Percentiles rank a stretch among this genome's conserved stretches.
phyloP scores from a whole-genome alignment of 2,113 vertebrate species.

The Holacanthus passer region DNA sequence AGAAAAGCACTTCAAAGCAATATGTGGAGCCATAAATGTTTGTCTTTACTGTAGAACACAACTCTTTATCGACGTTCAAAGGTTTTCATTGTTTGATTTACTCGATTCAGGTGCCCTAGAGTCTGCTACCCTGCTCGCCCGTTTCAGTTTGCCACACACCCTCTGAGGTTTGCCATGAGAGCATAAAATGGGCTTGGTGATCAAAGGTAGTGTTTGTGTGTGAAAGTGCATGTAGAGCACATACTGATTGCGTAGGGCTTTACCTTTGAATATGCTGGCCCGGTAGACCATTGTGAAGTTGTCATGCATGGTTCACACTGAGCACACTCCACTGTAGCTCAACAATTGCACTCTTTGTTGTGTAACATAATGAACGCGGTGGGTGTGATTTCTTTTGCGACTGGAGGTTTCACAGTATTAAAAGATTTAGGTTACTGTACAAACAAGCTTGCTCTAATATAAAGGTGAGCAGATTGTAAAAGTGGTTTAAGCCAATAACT shows the following conservation, averaged over 20 bases:
- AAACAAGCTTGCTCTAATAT: slow-evolving; percentile 39
- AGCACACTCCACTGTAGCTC: slow-evolving; percentile 14
- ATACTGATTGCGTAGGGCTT: slow-evolving; percentile 56
- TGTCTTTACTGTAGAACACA: neutral
- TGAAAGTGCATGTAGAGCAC: slow-evolving; percentile 67
- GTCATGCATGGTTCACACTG: slow-evolving; percentile 55
- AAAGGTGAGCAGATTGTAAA: slow-evolving; percentile 41
- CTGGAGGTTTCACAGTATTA: slow-evolving; percentile 46
- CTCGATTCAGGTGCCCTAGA: neutral
- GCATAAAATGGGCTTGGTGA: slow-evolving; percentile 46
- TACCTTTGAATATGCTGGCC: slow-evolving; percentile 60
- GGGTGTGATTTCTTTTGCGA: slow-evolving; percentile 49
- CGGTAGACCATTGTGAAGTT: slow-evolving; percentile 55
- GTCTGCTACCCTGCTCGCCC: neutral
- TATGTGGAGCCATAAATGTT: neutral
- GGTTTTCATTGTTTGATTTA: slow-evolving; percentile 20
- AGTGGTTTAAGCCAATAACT: slow-evolving; percentile 18
- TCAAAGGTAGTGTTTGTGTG: slow-evolving; percentile 74
- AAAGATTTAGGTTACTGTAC: slow-evolving; percentile 64
- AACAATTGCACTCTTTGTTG: slow-evolving; percentile 66
- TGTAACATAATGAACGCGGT: slow-evolving; percentile 51
- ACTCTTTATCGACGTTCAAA: neutral
- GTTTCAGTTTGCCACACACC: slow-evolving; percentile 15
- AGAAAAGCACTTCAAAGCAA: neutral
- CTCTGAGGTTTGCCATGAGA: slow-evolving; percentile 19